Evolutionary conservation across 2,113 vertebrate genomes (phyloP), one percentile per base, ranked within the genome.

Genomic region (Mormoops blainvillei): DNA sequence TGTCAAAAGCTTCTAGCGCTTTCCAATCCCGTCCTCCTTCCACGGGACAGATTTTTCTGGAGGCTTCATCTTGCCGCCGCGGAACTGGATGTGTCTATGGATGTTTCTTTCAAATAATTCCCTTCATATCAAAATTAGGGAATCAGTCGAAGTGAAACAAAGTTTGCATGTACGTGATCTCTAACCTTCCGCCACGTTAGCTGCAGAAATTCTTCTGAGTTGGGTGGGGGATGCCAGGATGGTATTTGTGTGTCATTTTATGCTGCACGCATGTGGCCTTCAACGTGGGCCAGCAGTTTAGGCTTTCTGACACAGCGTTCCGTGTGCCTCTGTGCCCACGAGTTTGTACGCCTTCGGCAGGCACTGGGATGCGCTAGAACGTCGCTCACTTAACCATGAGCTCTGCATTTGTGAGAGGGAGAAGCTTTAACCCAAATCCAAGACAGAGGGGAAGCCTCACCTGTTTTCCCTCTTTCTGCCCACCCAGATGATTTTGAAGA

Each of bases 401-500:
- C 33, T 50, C 26, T 61, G 87, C 20, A 5, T 85, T 63, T 33
- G 52, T 28, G 45, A 76, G 73, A 45, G 70, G 41, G 43, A 77
- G n/a, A 58, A n/a, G 19, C 20, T 1, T 18, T 48, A 61, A 12
- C 68, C 18, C 80, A n/a, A 38, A 18, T 85, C 24, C 11, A 11
- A 50, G 68, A 24, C 33, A 19, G 2, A 68, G 7, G 4, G 77
- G 15, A 38, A 56, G 0, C 3, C 43, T 85, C 31, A 76, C 68
- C 33, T 4, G 31, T 38, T 85, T 68, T 7, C 12, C 4, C 2
- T 95, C 28, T 63, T 89, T 93, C 83, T 73, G 7, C 26, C 43
- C 71, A 73, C 96, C 76, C 97, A 98, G 98, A 97, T 93, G 98
- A 98, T 97, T 98, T 90, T 76, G 99, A 99, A 86, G 98, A 99